phyloP scores from a whole-genome alignment of 2,113 vertebrate genomes.

The Steatornis caripensis region DNA sequence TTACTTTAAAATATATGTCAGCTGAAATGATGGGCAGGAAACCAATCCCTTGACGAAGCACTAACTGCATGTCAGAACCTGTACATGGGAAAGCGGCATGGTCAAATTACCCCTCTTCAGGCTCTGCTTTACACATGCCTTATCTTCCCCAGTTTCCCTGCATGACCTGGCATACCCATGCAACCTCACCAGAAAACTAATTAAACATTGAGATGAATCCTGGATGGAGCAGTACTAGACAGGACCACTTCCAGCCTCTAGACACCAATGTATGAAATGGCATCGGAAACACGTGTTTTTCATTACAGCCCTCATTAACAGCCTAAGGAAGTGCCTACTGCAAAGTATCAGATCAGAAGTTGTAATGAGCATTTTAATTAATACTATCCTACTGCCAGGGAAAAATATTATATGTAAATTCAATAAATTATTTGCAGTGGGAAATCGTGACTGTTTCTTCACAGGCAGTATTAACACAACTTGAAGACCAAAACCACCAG shows the following conservation, averaged over 20 bases:
- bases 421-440: background rate
- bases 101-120: background rate
- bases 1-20: background rate
- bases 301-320: background rate
- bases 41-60: background rate
- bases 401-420: background rate
- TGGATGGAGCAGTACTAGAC: background rate
- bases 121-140: background rate
- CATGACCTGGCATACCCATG: background rate
- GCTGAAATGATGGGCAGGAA: background rate
- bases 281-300: background rate
- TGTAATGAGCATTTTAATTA: slow-evolving; percentile 38
- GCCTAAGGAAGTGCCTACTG: slow-evolving; percentile 10
- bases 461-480: background rate
- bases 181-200: background rate
- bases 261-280: background rate
- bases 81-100: fast-evolving
- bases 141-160: background rate
- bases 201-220: background rate
- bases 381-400: background rate
- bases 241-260: background rate
- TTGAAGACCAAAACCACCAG: background rate
- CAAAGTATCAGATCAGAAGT: background rate
- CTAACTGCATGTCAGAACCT: background rate
- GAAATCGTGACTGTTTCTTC: background rate